phyloP scores from a whole-genome alignment of 2,113 vertebrate genomes.

The Seriola aureovittata region DNA sequence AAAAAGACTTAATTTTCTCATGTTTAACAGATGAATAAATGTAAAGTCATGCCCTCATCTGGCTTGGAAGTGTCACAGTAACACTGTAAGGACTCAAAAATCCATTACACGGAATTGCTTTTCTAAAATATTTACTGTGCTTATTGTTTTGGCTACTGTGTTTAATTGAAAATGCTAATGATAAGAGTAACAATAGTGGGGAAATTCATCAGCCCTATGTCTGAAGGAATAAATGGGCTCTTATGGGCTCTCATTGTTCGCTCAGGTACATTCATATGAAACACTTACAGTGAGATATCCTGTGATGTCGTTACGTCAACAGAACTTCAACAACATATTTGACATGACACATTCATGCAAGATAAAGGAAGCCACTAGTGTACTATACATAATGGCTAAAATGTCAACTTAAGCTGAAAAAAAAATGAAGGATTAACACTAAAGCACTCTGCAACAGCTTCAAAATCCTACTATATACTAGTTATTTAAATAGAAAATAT shows the following conservation, averaged over 20 bases:
- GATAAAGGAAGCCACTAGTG: neutral
- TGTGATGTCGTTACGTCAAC: neutral
- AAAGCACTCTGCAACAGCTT: neutral
- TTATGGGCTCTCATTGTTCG: neutral
- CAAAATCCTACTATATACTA: neutral
- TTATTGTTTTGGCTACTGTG: neutral
- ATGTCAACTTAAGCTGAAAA: neutral
- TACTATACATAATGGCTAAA: neutral
- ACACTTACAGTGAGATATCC: neutral
- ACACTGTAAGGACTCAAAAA: neutral
- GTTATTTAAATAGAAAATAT: neutral
- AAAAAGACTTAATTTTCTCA: conserved; percentile 7
- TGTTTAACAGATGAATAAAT: conserved; percentile 28
- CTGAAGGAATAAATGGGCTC: conserved; percentile 18
- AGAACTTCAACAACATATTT: neutral
- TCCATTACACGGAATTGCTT: neutral
- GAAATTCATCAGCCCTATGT: neutral
- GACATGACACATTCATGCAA: neutral
- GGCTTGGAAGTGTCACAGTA: neutral
- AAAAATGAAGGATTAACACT: neutral
- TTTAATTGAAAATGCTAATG: neutral
- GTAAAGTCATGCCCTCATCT: neutral
- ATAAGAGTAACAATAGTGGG: conserved; percentile 1
- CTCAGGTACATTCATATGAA: neutral
- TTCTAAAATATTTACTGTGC: conserved; percentile 1